Evolutionary conservation across 1,140 invertebrate species (phyloP), one percentile per base, ranked within the genome.

Genomic region (Sitobion miscanthi): DNA sequence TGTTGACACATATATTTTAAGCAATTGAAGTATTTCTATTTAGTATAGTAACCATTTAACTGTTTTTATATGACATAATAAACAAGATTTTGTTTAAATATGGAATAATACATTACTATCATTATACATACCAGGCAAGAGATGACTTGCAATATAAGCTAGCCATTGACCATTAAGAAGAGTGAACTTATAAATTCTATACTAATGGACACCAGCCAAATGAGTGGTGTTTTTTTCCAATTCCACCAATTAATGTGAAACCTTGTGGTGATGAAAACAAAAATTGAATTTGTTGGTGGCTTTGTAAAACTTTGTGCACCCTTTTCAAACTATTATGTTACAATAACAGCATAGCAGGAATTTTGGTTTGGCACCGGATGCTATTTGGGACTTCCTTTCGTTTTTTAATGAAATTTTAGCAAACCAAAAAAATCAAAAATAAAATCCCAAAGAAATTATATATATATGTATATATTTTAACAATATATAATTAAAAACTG

Each of bases 171-270:
- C 30, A 77, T 77, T n/a, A 77, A 57, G 23, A 7, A 42, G 35
- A 57, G 54, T 54, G 38, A 89, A 57, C 52, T 57, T 89, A 57
- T 57, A 11, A 57, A 57, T 52, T 57, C 52, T 25, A n/a, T n/a
- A 57, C 35, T 89, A 89, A 89, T 89, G 88, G 88, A 89, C 35
- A 89, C 54, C 9, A 25, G 88, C 88, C 88, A 57, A 89, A 54
- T 89, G 23, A 89, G 23, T 42, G 38, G 21, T 14, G 35, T 35
- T 21, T 89, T 38, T 89, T 89, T 57, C 52, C 35, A 89, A 42
- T 89, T 54, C 17, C 9, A 8, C 35, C 88, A 89, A 89, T 89
- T 57, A 89, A 89, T 89, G 21, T 21, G 2, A 57, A 89, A 57
- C 87, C 49, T 25, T 57, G 52, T 89, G 35, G 49, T 4, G 88